phyloP scores from a whole-genome alignment of 2,113 vertebrate genomes.

The Sarotherodon lohbergeri region DNA sequence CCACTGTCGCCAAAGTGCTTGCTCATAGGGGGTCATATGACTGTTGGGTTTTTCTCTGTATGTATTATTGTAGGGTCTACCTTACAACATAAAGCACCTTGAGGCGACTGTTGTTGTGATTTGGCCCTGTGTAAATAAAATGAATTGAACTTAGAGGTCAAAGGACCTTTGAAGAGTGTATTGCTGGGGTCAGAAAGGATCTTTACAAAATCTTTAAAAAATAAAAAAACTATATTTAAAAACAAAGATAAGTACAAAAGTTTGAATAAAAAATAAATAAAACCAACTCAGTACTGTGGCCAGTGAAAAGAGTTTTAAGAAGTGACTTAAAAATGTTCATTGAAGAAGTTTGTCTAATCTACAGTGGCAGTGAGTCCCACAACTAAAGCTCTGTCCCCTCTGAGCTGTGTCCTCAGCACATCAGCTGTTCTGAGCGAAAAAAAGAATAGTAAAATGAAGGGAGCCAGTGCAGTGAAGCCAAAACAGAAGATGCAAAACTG shows the following conservation, averaged over 20 bases:
- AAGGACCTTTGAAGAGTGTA: not conserved
- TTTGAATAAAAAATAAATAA: not conserved
- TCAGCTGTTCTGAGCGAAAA: not conserved
- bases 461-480: not conserved
- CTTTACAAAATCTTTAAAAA: not conserved
- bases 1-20: not conserved
- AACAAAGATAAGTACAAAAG: not conserved
- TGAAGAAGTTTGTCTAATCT: not conserved
- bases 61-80: rapidly evolving
- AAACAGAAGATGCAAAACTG: not conserved
- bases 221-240: not conserved
- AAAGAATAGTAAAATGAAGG: not conserved
- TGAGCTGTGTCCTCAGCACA: not conserved
- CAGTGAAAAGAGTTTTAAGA: not conserved
- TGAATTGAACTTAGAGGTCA: not conserved
- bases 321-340: not conserved
- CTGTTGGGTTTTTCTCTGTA: not conserved
- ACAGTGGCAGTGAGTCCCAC: not conserved
- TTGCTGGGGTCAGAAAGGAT: not conserved
- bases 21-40: rapidly evolving
- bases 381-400: not conserved
- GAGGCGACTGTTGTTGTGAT: not conserved
- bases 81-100: not conserved
- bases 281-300: not conserved
- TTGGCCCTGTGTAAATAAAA: not conserved